Conservation (phyloP, 2,797 vertebrate genomes). For the Ctenochaetus hawaiiensis region DNA sequence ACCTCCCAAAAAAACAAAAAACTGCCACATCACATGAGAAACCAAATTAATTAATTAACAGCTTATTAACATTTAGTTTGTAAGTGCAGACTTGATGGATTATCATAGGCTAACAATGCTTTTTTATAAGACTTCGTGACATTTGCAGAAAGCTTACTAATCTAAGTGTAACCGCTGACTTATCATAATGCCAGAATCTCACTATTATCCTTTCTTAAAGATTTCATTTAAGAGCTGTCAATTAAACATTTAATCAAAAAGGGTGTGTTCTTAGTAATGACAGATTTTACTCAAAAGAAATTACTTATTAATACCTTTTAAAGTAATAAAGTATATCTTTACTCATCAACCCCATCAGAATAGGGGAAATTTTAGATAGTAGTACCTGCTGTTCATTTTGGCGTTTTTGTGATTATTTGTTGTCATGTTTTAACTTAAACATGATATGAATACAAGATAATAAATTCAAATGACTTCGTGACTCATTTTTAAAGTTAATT, state of each 20-base stretch:
- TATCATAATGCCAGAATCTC: conserved; percentile 8
- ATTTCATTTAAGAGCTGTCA: neutral
- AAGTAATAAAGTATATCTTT: too few species aligned
- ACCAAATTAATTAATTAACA: neutral
- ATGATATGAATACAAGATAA: too few species aligned
- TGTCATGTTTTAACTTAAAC: too few species aligned
- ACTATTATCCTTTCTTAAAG: neutral
- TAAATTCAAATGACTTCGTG: too few species aligned
- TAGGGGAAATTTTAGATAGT: too few species aligned
- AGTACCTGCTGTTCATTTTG: too few species aligned
- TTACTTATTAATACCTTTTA: too few species aligned
- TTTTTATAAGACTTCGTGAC: neutral
- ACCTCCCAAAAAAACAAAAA: too few species aligned
- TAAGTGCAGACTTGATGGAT: neutral
- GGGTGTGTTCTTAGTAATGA: neutral
- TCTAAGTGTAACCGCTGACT: neutral
- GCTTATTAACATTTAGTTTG: neutral
- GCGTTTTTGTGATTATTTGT: too few species aligned
- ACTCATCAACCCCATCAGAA: too few species aligned
- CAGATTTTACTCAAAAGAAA: too few species aligned
- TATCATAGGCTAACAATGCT: too few species aligned
- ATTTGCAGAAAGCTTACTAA: neutral
- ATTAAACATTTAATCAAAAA: neutral
- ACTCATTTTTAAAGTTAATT: neutral
- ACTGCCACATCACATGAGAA: neutral